Percentiles rank a stretch among this genome's conserved stretches.
These are phyloP conservation scores for Drosophila yooni DNA, from an alignment of 2,888 invertebrate species.

Conservation along the genomic window DNA sequence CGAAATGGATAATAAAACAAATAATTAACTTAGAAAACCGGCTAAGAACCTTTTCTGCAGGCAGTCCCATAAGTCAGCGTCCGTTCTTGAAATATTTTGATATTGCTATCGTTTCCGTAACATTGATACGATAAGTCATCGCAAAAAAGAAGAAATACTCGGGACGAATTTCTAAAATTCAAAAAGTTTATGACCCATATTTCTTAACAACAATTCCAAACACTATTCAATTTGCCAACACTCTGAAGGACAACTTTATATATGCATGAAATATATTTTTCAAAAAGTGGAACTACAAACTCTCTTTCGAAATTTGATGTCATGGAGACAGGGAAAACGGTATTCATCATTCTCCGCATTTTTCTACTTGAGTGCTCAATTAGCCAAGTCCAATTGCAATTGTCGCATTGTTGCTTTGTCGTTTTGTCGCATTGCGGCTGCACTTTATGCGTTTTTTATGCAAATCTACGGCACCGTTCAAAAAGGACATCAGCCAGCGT, in stretches of 20 bases:
- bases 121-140: background rate
- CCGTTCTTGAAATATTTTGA: background rate
- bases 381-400: slow-evolving; percentile 54
- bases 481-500: slow-evolving; percentile 31
- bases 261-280: background rate
- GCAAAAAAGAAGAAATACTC: background rate
- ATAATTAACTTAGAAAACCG: background rate
- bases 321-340: background rate
- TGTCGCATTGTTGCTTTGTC: slow-evolving; percentile 20
- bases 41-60: background rate
- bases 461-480: slow-evolving; percentile 46
- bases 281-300: background rate
- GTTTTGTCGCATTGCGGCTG: slow-evolving; percentile 25
- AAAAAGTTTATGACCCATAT: background rate
- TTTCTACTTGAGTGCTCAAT: slow-evolving; percentile 68
- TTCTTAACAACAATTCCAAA: background rate
- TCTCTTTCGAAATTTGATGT: background rate
- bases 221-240: background rate
- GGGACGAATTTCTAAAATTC: background rate
- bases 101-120: background rate
- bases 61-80: background rate
- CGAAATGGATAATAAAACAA: background rate
- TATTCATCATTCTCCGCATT: background rate
- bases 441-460: slow-evolving; percentile 75
- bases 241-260: background rate